These are phyloP conservation scores for Rhopalosiphum padi DNA, from an alignment of 1,140 invertebrate species.

Conservation along the genomic window DNA sequence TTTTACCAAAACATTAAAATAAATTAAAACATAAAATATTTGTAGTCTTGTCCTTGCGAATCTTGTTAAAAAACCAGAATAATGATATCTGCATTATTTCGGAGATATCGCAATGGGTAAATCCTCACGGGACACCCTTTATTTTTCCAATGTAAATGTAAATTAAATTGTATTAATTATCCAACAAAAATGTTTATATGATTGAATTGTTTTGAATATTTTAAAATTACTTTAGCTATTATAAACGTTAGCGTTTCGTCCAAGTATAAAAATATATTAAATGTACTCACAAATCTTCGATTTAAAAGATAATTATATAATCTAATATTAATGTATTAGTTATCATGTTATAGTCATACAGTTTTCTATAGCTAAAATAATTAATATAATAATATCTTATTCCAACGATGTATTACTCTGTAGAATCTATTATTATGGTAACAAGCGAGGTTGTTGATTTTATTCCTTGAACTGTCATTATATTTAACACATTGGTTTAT, in stretches of 20 bases:
- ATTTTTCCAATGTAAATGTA: no score
- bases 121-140: no score
- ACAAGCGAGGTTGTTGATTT: no score
- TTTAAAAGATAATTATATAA: not conserved
- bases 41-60: no score
- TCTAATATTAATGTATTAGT: not conserved
- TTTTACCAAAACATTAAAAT: no score
- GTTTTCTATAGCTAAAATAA: not conserved
- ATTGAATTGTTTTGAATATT: not conserved
- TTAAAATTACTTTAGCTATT: not conserved
- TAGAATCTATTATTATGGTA: not conserved
- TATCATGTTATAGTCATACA: not conserved
- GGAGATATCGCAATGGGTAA: no score
- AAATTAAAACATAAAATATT: no score
- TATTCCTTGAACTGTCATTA: not conserved
- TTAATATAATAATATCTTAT: not conserved
- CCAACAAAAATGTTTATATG: not conserved
- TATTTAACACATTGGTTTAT: not conserved
- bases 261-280: not conserved
- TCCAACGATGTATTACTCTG: not conserved
- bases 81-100: no score
- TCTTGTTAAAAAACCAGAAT: no score
- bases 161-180: not conserved
- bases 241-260: not conserved
- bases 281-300: not conserved